Evolutionary conservation across 2,113 vertebrate species (phyloP).

Genomic region (Plestiodon gilberti): DNA sequence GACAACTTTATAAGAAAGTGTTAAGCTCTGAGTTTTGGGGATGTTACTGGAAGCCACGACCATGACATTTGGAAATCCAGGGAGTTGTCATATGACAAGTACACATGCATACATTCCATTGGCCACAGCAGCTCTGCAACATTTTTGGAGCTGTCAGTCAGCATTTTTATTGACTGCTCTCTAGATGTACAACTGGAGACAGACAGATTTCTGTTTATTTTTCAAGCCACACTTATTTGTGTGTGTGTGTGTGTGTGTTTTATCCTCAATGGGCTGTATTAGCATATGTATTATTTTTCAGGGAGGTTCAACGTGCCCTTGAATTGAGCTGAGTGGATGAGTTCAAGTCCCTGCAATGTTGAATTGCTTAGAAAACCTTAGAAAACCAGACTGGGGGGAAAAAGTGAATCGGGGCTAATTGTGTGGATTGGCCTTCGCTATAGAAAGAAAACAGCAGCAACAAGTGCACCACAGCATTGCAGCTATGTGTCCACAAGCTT

Average conservation of each 20-base stretch:
- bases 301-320: not conserved
- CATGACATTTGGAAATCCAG: not conserved
- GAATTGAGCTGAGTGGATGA: not conserved
- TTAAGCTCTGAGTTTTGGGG: slow-evolving; percentile 11
- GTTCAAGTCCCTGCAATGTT: not conserved
- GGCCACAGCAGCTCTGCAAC: not conserved
- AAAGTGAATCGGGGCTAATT: not conserved
- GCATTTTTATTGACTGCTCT: not conserved
- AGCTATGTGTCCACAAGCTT: not conserved
- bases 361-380: not conserved
- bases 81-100: slow-evolving; percentile 17
- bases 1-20: not conserved
- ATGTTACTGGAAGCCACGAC: slow-evolving; percentile 37
- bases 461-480: not conserved
- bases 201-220: not conserved
- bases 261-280: not conserved
- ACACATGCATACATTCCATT: not conserved
- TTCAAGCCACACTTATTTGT: not conserved
- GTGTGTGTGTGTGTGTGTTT: no score
- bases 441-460: not conserved
- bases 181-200: not conserved
- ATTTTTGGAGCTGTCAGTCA: not conserved
- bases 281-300: not conserved
- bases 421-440: not conserved
- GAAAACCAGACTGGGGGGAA: not conserved